These are phyloP conservation scores for Mimumesa dahlbomi DNA, from an alignment of 2,888 invertebrate genomes.

Conservation along the genomic window DNA sequence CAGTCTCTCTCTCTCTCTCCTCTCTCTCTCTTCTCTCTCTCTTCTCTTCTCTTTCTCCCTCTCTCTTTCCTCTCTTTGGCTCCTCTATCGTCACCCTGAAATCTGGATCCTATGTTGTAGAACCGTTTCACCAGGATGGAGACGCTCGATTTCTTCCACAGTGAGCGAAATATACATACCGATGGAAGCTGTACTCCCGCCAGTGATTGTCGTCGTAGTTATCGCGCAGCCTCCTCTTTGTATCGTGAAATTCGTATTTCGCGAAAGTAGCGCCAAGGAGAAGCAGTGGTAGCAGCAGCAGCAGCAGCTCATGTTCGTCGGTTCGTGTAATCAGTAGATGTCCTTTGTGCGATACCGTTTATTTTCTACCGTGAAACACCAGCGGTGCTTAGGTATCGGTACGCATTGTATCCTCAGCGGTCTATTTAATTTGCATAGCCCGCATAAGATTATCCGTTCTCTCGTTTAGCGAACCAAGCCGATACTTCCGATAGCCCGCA, in stretches of 20 bases:
- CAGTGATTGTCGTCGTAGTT: background rate
- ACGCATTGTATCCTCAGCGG: slow-evolving; percentile 21
- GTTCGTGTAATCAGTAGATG: too few relatives aligned
- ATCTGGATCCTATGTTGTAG: slow-evolving; percentile 69
- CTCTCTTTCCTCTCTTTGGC: slow-evolving; percentile 44
- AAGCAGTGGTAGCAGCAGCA: background rate
- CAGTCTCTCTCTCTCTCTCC: slow-evolving; percentile 58
- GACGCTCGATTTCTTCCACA: slow-evolving; percentile 26
- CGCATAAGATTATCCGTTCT: slow-evolving; percentile 44
- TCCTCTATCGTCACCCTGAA: slow-evolving; percentile 75
- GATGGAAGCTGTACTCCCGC: background rate
- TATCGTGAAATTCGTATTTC: too few relatives aligned
- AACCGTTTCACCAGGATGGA: slow-evolving; percentile 29
- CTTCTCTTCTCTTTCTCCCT: slow-evolving; percentile 67
- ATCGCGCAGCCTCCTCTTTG: too few relatives aligned
- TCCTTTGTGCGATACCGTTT: too few relatives aligned
- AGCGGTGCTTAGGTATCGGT: background rate
- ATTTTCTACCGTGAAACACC: background rate
- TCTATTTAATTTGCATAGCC: slow-evolving; percentile 49
- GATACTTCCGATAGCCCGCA: slow-evolving; percentile 79
- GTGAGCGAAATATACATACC: slow-evolving; percentile 11
- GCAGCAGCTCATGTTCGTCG: too few relatives aligned
- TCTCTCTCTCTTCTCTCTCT: slow-evolving; percentile 41
- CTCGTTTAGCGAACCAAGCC: slow-evolving; percentile 59
- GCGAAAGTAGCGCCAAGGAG: background rate